These are phyloP conservation scores for Microtus obscurus DNA, from an alignment of 2,797 vertebrate genomes.

Conservation along the genomic window DNA sequence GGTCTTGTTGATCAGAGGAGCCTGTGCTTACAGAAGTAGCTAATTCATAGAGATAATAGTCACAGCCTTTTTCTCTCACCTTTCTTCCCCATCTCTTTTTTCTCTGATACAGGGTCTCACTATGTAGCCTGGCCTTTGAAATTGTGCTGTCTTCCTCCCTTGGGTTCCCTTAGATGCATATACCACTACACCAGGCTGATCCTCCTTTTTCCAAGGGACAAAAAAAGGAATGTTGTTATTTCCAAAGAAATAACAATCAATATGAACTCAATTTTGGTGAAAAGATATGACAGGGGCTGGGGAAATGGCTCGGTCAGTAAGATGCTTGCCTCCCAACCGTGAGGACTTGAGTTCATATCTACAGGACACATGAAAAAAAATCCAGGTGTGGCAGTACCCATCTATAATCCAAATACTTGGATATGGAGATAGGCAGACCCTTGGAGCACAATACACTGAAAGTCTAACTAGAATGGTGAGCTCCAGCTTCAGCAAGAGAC, in stretches of 20 bases:
- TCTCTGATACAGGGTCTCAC: neutral
- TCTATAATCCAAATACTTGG: neutral
- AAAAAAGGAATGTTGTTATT: constrained; percentile 25
- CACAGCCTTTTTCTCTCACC: neutral
- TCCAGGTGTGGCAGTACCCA: neutral
- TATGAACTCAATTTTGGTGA: neutral
- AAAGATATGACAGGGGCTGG: neutral
- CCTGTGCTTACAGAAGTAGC: neutral
- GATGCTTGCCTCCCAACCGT: neutral
- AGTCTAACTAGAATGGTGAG: neutral
- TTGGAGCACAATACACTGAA: neutral
- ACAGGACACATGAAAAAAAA: neutral
- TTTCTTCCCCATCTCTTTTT: neutral
- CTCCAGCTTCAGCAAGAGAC: neutral
- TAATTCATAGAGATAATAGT: neutral
- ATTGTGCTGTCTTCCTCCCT: neutral
- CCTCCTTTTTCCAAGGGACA: neutral
- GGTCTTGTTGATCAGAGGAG: neutral
- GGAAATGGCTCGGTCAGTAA: too few relatives aligned
- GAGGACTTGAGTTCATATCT: neutral
- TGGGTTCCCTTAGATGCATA: neutral
- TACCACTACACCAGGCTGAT: too few relatives aligned
- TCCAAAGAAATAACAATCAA: constrained; percentile 28
- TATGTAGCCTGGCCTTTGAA: neutral
- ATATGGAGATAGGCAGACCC: neutral